Evolutionary conservation across 2,113 vertebrate species (phyloP), one percentile per base, ranked within the genome.

Genomic region (Acanthochromis polyacanthus): DNA sequence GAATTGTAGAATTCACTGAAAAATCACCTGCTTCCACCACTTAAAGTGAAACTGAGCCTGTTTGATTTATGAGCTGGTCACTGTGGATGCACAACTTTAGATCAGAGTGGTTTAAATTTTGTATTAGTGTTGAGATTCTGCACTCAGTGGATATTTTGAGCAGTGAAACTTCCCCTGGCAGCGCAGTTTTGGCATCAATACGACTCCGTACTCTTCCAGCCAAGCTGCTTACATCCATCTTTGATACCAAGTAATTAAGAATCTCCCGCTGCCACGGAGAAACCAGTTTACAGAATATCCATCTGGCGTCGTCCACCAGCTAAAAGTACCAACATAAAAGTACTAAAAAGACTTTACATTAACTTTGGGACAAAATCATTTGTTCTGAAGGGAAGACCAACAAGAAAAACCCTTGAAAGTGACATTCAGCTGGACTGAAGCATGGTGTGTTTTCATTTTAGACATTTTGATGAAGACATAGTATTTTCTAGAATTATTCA

Each of bases 1-100:
- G 30, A 32, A 32, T 32, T 2, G 25, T 25, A 30, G 30, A 30
- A 30, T 30, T 6, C 4, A 40, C 38, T 40, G 38, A 28, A 40
- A 83, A 72, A 81, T 75, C 74, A 65, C 73, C 68, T 61, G 45
- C 25, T 36, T 78, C 32, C 50, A 69, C 40, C 51, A 72, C 61
- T 68, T 30, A 32, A 53, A 55, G 19, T 11, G 8, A 46, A 73
- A 64, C 22, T 45, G 48, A n/a, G 76, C 64, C 59, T 5, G 23
- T 45, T 70, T 22, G 20, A 36, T 59, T 69, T n/a, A 62, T 40
- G 0, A 25, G 32, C 38, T 40, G 30, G 30, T 30, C 30, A 4
- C 30, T 30, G 1, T 40, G 38, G 10, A 40, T 36, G 30, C 10
- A 23, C 8, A 36, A 51, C 25, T 20, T 69, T 25, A 23, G 25